These are phyloP conservation scores for Myotis davidii DNA, from an alignment of 2,113 vertebrate genomes.

Conservation along the genomic window DNA sequence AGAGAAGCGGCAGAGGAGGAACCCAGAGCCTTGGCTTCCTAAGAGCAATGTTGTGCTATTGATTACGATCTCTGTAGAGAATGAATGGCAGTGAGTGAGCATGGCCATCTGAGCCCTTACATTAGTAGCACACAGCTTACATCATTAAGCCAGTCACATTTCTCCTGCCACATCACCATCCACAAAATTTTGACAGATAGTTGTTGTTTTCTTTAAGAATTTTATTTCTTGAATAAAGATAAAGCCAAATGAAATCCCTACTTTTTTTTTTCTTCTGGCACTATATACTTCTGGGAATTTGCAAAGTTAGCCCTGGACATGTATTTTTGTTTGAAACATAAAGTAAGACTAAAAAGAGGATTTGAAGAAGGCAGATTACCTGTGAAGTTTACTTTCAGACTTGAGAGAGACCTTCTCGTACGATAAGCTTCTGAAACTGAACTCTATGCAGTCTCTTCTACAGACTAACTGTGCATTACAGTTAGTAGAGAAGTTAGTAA, in stretches of 20 bases:
- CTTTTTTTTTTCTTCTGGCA: neutral
- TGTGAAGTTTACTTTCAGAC: neutral
- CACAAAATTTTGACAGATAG: neutral
- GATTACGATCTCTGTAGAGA: neutral
- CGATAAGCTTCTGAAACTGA: neutral
- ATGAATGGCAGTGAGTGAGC: neutral
- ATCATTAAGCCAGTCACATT: neutral
- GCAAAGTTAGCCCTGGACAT: neutral
- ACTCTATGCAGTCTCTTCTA: neutral
- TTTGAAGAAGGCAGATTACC: neutral
- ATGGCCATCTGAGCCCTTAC: neutral
- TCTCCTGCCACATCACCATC: neutral
- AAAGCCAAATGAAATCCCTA: constrained; percentile 35
- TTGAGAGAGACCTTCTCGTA: neutral
- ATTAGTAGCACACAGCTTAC: neutral
- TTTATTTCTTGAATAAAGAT: constrained; percentile 32
- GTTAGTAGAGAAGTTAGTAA: neutral
- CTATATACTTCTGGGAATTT: neutral
- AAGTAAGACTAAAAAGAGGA: neutral
- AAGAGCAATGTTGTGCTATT: neutral
- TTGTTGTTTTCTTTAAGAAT: neutral
- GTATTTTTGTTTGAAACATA: constrained; percentile 4
- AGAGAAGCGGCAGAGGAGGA: neutral
- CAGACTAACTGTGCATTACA: neutral
- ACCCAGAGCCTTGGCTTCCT: neutral